Evolutionary conservation across 2,113 vertebrate genomes (phyloP), one percentile per base, ranked within the genome.

Genomic region (Periophthalmodon schlosseri): DNA sequence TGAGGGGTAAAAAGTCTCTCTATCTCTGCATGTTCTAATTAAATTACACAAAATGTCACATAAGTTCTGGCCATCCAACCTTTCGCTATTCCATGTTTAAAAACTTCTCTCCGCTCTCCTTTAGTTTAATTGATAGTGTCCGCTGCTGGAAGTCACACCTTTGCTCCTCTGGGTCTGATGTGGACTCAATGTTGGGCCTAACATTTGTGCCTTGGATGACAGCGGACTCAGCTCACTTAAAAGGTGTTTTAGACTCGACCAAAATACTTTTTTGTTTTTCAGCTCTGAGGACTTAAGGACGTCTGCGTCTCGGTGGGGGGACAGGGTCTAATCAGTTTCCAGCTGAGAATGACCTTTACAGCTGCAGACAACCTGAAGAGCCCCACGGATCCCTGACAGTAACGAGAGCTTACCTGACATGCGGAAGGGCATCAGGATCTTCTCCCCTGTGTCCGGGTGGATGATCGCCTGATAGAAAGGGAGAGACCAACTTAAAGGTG

Each of bases 361-460:
- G 86, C 56, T 79, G 18, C 67, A 86, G 84, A 91, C 82, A 79
- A 80, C 82, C 85, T 64, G 82, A 88, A 74, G 83, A 85, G 76
- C 70, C 88, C 90, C 64, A 46, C 73, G 0, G 91, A 77, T 87
- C 70, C 28, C 7, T 77, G 87, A 85, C 81, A 82, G 89, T 91
- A 91, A 90, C 84, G 86, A 90, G 86, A 28, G 63, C 68, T 63
- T 94, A 98, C 97, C 96, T 95, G 97, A 99, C 97, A 98, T 98
- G 60, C 96, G 91, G 93, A 98, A 99, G 77, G 96, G 96, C 96
- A 97, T 97, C 94, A 96, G 92, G 93, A 98, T 96, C 94, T 96
- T 97, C 92, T 99, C 95, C 23, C 95, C 95, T 0, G 96, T 98
- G 78, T 98, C 97, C 0, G 96, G 96, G 70, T 98, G 96, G 84